Base-by-base conservation (phyloP, 2,888 invertebrate genomes). In the Dynastes maya region DNA sequence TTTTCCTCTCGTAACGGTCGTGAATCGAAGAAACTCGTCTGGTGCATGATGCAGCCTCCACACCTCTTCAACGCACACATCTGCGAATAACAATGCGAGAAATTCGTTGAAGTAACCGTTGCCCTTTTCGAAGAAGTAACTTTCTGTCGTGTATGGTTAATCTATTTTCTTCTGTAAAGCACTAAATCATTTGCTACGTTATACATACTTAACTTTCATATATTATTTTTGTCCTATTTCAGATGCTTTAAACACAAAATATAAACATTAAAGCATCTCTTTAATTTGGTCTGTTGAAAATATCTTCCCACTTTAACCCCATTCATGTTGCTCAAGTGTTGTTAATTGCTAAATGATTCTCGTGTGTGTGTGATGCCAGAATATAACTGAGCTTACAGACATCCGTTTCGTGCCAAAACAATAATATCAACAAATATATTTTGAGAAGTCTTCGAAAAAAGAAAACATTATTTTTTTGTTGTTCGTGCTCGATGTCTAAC, bases 1-100 rank as follows among this genome's bases (percentile, higher is more conserved):
- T 61, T 68, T 61, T 40, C 37, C 11, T 68, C 22, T 27, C 11
- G 49, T 45, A 68, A 11, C 65, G 27, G 45, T 68, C 72, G 61
- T 72, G 72, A 58, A 61, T 40, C 37, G 58, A 71, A 58, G 55
- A 40, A 71, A 58, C 58, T 49, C 45, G 72, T 61, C 72, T 11
- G 8, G 8, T 72, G 22, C 61, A 72, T 61, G 61, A 72, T 61
- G 61, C 13, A 40, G 40, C 45, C 45, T 72, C 72, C 72, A 40
- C 58, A 61, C 61, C 72, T 61, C 16, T 61, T 55, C 61, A 61
- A 22, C 61, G 61, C 29, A 22, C 4, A 55, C 16, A 16, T 16
- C 4, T 55, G 16, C 49, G 49, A 49, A 27, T 29, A 68, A 68
- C 68, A 68, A 68, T 68, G 11, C 22, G 49, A 49, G 51, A 55